A percentile compares a stretch with the other conserved stretches of the same genome.
Conservation (phyloP, 2,888 invertebrate genomes). For the Allacma fusca region DNA sequence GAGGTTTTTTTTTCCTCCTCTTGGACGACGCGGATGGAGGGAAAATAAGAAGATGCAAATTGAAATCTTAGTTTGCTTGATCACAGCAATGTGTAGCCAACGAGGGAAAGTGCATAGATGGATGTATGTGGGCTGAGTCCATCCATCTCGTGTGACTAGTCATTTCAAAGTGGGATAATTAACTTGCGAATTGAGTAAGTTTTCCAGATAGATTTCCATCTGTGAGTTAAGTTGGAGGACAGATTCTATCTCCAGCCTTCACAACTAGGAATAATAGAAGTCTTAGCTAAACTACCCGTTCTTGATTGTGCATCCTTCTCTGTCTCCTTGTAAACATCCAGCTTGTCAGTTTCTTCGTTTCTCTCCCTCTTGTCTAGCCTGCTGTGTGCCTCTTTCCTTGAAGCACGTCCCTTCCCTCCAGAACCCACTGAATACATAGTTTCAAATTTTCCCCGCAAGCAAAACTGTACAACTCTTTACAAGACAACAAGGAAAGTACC, state of each 20-base stretch:
- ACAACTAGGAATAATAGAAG: neutral
- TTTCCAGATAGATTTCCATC: conserved; percentile 38
- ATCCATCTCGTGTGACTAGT: conserved; percentile 32
- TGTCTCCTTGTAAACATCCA: neutral
- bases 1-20: no score
- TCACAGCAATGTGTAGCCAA: neutral
- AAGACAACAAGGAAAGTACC: no score
- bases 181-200: conserved; percentile 38
- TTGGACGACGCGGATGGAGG: no score
- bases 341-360: neutral
- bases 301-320: conserved; percentile 3
- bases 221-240: conserved; percentile 35
- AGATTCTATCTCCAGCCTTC: conserved; percentile 25
- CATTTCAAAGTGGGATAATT: conserved; percentile 36
- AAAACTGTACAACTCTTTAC: no score
- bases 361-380: neutral
- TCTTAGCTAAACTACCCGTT: neutral
- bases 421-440: no score
- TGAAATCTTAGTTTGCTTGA: no score
- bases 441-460: no score
- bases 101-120: neutral
- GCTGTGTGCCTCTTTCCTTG: neutral
- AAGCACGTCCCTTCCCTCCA: no score
- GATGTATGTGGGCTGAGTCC: neutral
- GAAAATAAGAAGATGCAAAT: no score